Base-by-base conservation (phyloP, 2,888 invertebrate genomes). In the Aporophyla nigra region DNA sequence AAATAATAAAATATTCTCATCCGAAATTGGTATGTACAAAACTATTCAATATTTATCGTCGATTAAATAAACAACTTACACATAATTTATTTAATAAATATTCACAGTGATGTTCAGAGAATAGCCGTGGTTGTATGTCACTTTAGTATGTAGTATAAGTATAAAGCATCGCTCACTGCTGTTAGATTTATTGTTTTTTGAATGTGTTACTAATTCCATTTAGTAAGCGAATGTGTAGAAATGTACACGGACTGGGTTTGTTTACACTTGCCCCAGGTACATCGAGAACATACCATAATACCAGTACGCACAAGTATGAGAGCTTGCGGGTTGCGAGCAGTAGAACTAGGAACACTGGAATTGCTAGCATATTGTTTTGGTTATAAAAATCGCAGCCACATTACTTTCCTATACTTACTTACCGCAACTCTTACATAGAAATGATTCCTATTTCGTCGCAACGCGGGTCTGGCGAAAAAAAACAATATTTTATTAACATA, bases 401-500 rank as follows among this genome's bases (percentile, higher is more conserved):
- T 5, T 24, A 14, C 49, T 24, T 53, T 10, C 7, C 40, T 27
- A 14, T 2, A 40, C 16, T 19, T 2, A 40, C 16, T 19, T 2
- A n/a, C 46, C 16, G n/a, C 2, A 21, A 61, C 19, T 10, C n/a
- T 14, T 59, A 49, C 54, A 74, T 54, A 54, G 40, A 43, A 79
- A 58, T 51, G n/a, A 16, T 19, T 51, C 19, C 12, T 79, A 27
- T 51, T 59, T 51, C 19, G 16, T 6, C 27, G 16, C 51, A 19
- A 43, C 27, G 58, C 24, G 21, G 27, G 24, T 43, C 56, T 27
- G 1, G 43, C 27, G 5, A 43, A 24, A 79, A 79, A 58, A 51
- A 71, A 7, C n/a, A 71, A 58, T 33, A 78, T 27, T 7, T 33
- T 12, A 78, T 51, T 43, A 51, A 24, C 5, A 43, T 78, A 66